phyloP scores from a whole-genome alignment of 2,797 vertebrate species.

The Chelon labrosus region DNA sequence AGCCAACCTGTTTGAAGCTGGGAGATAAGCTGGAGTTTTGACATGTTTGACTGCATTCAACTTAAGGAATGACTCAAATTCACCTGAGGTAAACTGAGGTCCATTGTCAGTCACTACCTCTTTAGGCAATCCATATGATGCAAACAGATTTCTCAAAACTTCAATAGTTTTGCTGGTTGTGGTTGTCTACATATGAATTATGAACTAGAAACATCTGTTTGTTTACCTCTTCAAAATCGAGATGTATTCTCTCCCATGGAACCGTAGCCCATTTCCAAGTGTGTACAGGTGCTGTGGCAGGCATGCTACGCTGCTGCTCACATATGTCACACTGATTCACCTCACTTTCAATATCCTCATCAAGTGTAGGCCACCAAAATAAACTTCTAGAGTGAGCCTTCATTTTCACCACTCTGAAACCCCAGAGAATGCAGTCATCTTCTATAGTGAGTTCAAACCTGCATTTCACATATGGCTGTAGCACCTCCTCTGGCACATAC shows the following conservation, averaged over 20 bases:
- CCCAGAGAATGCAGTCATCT: no score
- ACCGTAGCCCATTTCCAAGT: background rate
- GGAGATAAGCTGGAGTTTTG: slow-evolving; percentile 6
- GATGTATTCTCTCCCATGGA: background rate
- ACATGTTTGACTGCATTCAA: background rate
- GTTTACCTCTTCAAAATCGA: no score
- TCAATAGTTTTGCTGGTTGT: slow-evolving; percentile 11
- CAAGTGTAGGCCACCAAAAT: background rate
- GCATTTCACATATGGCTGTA: no score
- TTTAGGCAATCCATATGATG: slow-evolving; percentile 2
- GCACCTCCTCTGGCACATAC: no score
- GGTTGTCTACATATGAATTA: background rate
- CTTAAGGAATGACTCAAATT: background rate
- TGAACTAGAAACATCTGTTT: no score
- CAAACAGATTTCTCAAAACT: background rate
- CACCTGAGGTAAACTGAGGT: background rate
- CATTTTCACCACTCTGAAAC: no score
- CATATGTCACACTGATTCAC: slow-evolving; percentile 16
- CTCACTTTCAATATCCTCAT: no score
- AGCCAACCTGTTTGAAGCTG: background rate
- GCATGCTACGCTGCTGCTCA: slow-evolving; percentile 32
- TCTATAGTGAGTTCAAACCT: no score
- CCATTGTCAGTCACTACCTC: slow-evolving; percentile 10
- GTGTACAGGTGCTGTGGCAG: slow-evolving; percentile 22
- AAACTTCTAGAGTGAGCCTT: background rate